Evolutionary conservation across 92 coral and sea anemone genomes (phyloP).

Genomic region (Ricordea florida): DNA sequence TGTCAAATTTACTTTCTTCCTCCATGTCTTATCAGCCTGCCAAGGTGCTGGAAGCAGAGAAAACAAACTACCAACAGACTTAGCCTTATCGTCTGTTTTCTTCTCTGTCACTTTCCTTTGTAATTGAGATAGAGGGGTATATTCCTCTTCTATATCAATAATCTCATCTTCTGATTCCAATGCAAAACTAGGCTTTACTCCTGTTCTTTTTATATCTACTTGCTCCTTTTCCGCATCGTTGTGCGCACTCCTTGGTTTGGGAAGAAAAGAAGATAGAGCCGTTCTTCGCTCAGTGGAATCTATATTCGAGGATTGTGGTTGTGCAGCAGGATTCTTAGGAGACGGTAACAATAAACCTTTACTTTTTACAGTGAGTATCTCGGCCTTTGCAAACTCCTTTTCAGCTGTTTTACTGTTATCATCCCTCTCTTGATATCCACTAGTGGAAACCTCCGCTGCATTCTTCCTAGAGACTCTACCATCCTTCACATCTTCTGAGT

Average conservation of each 20-base stretch:
- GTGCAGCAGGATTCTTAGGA: neutral
- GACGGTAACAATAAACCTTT: conserved; percentile 8
- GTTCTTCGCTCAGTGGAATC: neutral
- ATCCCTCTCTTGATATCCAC: no score
- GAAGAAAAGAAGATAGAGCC: conserved; percentile 44
- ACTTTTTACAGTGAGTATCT: neutral
- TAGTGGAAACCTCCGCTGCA: no score
- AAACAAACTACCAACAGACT: conserved; percentile 90
- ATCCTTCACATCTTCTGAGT: conserved; percentile 8
- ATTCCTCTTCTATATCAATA: conserved; percentile 78
- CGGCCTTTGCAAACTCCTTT: no score
- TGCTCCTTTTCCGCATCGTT: neutral
- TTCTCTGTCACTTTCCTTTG: conserved; percentile 19
- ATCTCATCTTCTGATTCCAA: conserved; percentile 62
- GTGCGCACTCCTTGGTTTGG: conserved; percentile 37
- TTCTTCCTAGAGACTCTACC: neutral
- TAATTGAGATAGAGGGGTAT: conserved; percentile 55
- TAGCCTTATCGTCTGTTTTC: conserved; percentile 44
- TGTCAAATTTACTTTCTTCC: conserved; percentile 21
- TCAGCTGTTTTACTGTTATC: no score
- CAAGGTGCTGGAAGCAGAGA: conserved; percentile 93
- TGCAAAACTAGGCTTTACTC: neutral
- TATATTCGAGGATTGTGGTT: conserved; percentile 5
- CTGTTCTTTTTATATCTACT: neutral
- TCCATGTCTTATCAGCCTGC: conserved; percentile 60